A percentile compares a stretch with the other conserved stretches of the same genome.
Evolutionary conservation across 1,140 invertebrate species (phyloP).

Genomic region (Apis cerana): DNA sequence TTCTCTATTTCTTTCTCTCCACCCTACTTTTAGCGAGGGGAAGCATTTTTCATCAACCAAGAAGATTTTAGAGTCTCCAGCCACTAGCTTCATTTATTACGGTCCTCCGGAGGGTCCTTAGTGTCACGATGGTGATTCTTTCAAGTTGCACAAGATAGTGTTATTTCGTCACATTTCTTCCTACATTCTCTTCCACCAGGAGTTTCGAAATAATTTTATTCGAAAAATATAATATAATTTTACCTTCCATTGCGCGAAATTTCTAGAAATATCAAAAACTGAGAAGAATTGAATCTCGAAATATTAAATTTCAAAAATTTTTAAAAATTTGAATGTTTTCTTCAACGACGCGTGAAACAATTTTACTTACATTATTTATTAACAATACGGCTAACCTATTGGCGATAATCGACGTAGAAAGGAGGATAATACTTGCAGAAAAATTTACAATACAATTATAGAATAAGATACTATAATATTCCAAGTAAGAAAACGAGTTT

Average conservation of each 20-base stretch:
- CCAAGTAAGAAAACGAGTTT: too few species aligned
- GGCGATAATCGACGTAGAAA: too few species aligned
- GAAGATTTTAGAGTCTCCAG: conserved; percentile 44
- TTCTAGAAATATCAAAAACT: neutral
- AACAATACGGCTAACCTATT: too few species aligned
- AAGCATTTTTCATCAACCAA: conserved; percentile 31
- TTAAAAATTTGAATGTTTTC: too few species aligned
- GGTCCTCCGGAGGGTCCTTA: conserved; percentile 47
- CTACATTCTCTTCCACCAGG: neutral
- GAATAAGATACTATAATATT: too few species aligned
- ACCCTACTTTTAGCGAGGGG: neutral
- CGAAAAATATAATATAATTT: neutral
- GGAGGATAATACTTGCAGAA: too few species aligned
- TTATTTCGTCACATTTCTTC: conserved; percentile 20
- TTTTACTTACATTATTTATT: too few species aligned
- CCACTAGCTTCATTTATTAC: conserved; percentile 55
- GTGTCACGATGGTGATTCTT: conserved; percentile 47
- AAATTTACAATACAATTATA: too few species aligned
- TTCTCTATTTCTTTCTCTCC: conserved; percentile 2
- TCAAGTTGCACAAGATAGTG: conserved; percentile 21
- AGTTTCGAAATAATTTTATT: neutral
- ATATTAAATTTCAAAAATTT: neutral
- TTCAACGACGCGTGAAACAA: too few species aligned
- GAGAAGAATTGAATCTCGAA: neutral
- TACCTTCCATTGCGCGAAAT: neutral